Percentiles rank a stretch among this genome's conserved stretches.
phyloP scores from a whole-genome alignment of 2,888 invertebrate species.

The Tenthredo scrophulariae region DNA sequence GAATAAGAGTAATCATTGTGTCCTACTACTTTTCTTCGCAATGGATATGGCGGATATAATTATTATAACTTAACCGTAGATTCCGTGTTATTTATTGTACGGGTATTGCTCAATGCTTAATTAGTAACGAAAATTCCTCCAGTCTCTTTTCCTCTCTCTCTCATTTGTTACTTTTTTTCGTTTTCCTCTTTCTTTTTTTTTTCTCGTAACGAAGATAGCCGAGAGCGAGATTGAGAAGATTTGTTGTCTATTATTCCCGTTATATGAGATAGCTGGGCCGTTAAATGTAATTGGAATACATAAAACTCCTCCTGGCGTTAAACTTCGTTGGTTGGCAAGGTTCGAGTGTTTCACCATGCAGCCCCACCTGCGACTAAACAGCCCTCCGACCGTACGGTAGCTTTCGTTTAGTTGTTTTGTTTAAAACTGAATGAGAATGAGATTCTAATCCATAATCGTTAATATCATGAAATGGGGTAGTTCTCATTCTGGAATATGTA shows the following conservation, averaged over 20 bases:
- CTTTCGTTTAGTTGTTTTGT: neutral
- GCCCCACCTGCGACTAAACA: constrained; percentile 44
- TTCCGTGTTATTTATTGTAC: neutral
- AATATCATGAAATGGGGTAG: neutral
- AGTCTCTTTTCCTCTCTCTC: neutral
- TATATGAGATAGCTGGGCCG: constrained; percentile 40
- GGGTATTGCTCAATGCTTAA: neutral
- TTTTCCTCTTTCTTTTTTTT: neutral
- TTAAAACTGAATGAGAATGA: neutral
- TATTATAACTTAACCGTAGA: neutral
- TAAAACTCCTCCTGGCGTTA: constrained; percentile 47
- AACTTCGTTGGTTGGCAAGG: constrained; percentile 43
- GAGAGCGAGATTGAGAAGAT: constrained; percentile 36
- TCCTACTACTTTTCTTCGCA: neutral
- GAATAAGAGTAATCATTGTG: neutral
- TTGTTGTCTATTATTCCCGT: constrained; percentile 46
- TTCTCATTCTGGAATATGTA: neutral
- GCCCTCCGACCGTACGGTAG: constrained; percentile 15
- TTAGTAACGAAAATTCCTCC: neutral
- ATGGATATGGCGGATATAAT: neutral
- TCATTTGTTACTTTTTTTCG: neutral
- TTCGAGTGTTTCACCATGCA: constrained; percentile 27
- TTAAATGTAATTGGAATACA: constrained; percentile 50
- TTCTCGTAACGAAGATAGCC: neutral
- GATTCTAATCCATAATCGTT: constrained; percentile 14